Evolutionary conservation across 2,797 vertebrate genomes (phyloP).

Genomic region (Peromyscus attwateri): DNA sequence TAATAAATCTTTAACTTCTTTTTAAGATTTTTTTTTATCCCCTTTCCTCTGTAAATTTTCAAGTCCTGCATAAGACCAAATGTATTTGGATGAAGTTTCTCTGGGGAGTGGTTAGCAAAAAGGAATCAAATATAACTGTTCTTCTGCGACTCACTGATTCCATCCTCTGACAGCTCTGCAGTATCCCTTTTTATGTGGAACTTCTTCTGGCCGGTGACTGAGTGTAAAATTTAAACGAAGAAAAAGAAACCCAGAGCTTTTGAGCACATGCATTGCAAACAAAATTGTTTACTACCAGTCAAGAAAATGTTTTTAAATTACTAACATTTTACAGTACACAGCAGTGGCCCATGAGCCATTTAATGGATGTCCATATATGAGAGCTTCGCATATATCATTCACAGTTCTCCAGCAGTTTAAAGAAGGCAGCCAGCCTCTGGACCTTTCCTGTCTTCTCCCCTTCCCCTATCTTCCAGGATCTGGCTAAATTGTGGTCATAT

Average conservation of each 20-base stretch:
- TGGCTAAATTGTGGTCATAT: not conserved
- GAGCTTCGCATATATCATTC: not conserved
- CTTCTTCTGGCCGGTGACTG: slow-evolving; percentile 57
- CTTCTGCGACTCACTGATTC: slow-evolving; percentile 35
- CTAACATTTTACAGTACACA: slow-evolving; percentile 6
- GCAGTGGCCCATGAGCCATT: not conserved
- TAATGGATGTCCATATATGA: not conserved
- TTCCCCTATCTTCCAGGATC: not conserved
- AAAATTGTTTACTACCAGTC: slow-evolving; percentile 10
- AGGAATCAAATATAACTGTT: slow-evolving; percentile 63
- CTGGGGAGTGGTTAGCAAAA: slow-evolving; percentile 52
- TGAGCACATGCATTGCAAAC: not conserved
- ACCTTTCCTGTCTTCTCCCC: not conserved
- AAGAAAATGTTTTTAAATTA: slow-evolving; percentile 57
- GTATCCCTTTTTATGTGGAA: slow-evolving; percentile 44
- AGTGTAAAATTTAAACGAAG: slow-evolving; percentile 43
- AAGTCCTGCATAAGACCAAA: slow-evolving; percentile 49
- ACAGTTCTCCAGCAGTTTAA: not conserved
- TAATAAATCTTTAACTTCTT: slow-evolving; percentile 75
- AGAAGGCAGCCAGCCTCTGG: not conserved
- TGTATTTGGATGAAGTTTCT: slow-evolving; percentile 72
- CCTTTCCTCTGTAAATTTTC: slow-evolving; percentile 71
- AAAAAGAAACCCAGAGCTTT: slow-evolving; percentile 15
- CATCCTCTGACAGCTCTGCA: slow-evolving; percentile 19
- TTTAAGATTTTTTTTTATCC: slow-evolving; percentile 38